Base-by-base conservation (phyloP, 1,140 invertebrate species). In the Leptopilina clavipes region DNA sequence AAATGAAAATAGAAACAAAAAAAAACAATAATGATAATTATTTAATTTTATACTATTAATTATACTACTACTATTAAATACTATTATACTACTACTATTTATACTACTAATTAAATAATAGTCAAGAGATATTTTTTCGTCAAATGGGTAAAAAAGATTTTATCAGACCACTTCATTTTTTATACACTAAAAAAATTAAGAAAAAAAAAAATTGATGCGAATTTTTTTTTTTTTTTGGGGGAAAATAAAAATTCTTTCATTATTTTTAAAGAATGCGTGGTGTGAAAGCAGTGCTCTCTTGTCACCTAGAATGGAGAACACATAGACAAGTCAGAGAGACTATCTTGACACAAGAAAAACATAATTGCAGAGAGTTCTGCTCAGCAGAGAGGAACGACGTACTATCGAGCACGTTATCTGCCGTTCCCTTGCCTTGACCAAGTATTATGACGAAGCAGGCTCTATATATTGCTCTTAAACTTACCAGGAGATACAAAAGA, bases 391-490 rank as follows among this genome's bases (percentile, higher is more conserved):
- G 75, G 70, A 76, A 72, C 75, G 56, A 76, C 52, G 75, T 54
- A 72, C 70, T 65, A 72, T 76, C 43, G 75, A 76, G 56, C 71
- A 72, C 56, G 54, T 72, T 72, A 65, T 76, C 75, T 76, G 71
- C 71, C 71, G 54, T 56, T 31, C 65, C 70, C 70, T 75, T 72
- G 43, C 71, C 43, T 65, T 65, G 59, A 65, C 59, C 59, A 65
- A 65, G 59, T 65, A 65, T 65, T 65, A 65, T 31, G 59, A 65
- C 59, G 59, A 65, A n/a, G n/a, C n/a, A n/a, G 59, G 59, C 59
- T 65, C 59, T 65, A 65, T 65, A n/a, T n/a, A 31, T 31, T 65
- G 22, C 59, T 65, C 59, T 65, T 65, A 65, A 31, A 65, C 25
- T 19, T 37, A 65, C 59, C 22, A 25, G 59, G n/a, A 65, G 59